Evolutionary conservation across 2,888 invertebrate species (phyloP), one percentile per base, ranked within the genome.

Genomic region (Drosophila fulvimacula): DNA sequence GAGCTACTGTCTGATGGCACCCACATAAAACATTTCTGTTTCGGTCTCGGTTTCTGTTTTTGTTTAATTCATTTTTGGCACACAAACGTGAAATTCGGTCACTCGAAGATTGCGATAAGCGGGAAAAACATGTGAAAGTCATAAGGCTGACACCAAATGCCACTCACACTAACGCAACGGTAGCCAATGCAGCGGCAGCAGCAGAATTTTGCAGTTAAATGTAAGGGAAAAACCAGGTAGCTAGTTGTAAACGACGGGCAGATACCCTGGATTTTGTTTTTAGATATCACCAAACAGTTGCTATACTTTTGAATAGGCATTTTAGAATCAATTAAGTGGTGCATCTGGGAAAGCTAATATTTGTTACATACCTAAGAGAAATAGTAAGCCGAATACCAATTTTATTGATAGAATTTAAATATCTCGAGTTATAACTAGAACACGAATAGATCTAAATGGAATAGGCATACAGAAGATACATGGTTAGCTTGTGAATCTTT

Each of bases 61-160:
- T 69, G 73, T 75, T 88, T 84, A 82, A 55, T 86, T 85, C 81
- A 52, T 57, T 76, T 75, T 88, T 89, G 89, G 88, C 89, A 89
- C 88, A 87, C 70, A 84, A 81, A 66, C 76, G 71, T 71, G 48
- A 51, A 67, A 64, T 56, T 79, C 71, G 75, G 68, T 78, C 63
- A 69, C 56, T 67, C 65, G 27, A 49, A 65, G 74, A 81, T 76
- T 65, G 70, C 81, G 89, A 87, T 81, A 89, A 87, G 79, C 70
- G 69, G 48, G 67, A 69, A 76, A 69, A 78, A 57, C 56, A 79
- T 73, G 78, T 75, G 67, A 80, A 85, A 86, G 76, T 76, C 80
- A 55, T 49, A 46, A 73, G 63, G 19, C 60, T 74, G 81, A 72
- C 73, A 66, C 81, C 73, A 76, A 79, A 84, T 69, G 67, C 60